A percentile compares a stretch with the other conserved stretches of the same genome.
These are phyloP conservation scores for Lithophane ornitopus DNA, from an alignment of 2,888 invertebrate species.

Conservation along the genomic window DNA sequence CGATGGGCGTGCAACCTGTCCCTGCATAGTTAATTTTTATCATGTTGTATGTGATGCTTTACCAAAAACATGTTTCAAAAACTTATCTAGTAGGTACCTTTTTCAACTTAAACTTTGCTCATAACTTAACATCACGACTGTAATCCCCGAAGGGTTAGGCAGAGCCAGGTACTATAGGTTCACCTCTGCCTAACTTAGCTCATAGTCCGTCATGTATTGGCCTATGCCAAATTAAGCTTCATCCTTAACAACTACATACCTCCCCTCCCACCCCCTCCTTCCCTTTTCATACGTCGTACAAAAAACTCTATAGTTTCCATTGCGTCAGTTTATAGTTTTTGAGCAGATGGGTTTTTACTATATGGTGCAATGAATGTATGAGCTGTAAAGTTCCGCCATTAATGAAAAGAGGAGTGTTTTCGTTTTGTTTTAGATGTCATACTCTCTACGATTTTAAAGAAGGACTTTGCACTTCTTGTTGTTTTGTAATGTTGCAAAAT, in stretches of 20 bases:
- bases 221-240: not conserved
- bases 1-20: slow-evolving; percentile 37
- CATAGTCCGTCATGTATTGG: not conserved
- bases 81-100: not conserved
- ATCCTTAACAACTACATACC: not conserved
- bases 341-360: not conserved
- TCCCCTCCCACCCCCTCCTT: too few species aligned
- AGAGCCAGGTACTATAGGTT: too few species aligned
- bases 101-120: not conserved
- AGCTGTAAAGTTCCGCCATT: not conserved
- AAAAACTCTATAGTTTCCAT: too few species aligned
- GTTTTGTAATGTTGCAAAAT: not conserved
- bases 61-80: not conserved
- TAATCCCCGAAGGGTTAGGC: too few species aligned
- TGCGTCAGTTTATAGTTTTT: too few species aligned
- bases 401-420: not conserved
- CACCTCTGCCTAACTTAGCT: not conserved
- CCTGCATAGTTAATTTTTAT: slow-evolving; percentile 32
- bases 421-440: not conserved
- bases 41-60: slow-evolving; percentile 1
- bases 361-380: not conserved
- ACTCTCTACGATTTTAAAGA: not conserved
- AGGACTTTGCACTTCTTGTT: not conserved
- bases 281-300: not conserved
- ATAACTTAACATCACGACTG: too few species aligned